Evolutionary conservation across 2,113 vertebrate genomes (phyloP).

Genomic region (Lepus americanus): DNA sequence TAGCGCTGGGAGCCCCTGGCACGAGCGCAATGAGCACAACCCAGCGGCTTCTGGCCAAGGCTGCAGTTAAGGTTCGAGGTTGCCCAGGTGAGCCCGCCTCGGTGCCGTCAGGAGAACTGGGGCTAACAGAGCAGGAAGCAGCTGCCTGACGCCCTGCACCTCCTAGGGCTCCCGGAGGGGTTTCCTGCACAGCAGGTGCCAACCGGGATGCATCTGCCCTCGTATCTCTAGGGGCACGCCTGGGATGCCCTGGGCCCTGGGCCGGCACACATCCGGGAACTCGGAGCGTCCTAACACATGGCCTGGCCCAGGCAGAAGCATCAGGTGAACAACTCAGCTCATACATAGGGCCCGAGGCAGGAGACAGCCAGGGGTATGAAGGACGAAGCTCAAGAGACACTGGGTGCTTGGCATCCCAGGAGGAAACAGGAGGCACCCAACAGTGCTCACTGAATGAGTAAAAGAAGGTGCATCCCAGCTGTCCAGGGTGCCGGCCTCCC

Average conservation of each 20-base stretch:
- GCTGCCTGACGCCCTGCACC: background rate
- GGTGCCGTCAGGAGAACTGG: background rate
- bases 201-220: background rate
- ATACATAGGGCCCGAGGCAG: background rate
- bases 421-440: background rate
- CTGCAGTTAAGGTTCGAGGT: background rate
- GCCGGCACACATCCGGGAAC: background rate
- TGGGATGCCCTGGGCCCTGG: background rate
- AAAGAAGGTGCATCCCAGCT: background rate
- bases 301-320: background rate
- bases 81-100: background rate
- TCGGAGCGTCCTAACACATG: background rate
- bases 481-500: background rate
- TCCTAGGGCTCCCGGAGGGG: background rate
- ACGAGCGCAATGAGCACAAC: background rate
- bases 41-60: no score
- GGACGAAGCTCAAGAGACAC: background rate
- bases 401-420: background rate
- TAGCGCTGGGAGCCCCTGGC: background rate
- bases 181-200: background rate
- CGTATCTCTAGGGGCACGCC: background rate
- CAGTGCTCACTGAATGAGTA: background rate
- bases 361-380: background rate
- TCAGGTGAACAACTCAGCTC: background rate
- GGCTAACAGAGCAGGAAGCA: background rate